A percentile compares a stretch with the other conserved stretches of the same genome.
Conservation (phyloP, 2,888 invertebrate species). For the Thumatha senex region DNA sequence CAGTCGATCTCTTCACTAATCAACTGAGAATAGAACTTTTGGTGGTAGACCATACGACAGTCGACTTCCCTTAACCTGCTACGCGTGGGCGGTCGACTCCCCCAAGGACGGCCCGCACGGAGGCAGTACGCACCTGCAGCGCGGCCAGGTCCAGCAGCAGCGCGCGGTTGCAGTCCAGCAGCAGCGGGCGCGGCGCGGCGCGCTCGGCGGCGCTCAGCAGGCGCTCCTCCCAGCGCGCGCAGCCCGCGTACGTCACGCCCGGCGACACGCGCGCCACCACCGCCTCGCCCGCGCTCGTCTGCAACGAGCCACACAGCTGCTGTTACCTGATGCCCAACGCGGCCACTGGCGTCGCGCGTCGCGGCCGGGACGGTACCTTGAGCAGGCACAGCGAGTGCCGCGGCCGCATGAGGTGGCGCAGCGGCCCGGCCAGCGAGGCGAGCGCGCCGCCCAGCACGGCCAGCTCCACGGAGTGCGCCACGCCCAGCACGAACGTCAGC, state of each 20-base stretch:
- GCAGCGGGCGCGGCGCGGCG: slow-evolving; percentile 66
- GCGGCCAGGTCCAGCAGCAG: slow-evolving; percentile 85
- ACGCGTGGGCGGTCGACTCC: no score
- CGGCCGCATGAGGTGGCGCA: slow-evolving; percentile 88
- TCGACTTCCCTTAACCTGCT: no score
- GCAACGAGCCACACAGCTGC: slow-evolving; percentile 4
- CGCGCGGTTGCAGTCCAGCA: slow-evolving; percentile 86
- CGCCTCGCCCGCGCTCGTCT: slow-evolving; percentile 44
- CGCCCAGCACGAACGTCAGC: slow-evolving; percentile 85
- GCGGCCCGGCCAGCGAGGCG: slow-evolving; percentile 85
- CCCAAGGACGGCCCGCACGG: no score
- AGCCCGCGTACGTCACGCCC: slow-evolving; percentile 88
- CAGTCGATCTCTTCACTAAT: no score
- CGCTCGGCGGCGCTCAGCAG: slow-evolving; percentile 74
- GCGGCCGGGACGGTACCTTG: slow-evolving; percentile 68
- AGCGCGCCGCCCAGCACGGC: slow-evolving; percentile 90
- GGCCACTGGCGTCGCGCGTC: no score
- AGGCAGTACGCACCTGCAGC: slow-evolving; percentile 30
- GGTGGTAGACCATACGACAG: no score
- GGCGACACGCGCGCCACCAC: slow-evolving; percentile 82
- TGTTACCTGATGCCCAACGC: no score
- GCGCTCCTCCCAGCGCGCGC: slow-evolving; percentile 64
- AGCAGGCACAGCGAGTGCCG: slow-evolving; percentile 51
- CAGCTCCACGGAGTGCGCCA: slow-evolving; percentile 89
- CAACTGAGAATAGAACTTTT: no score